Base-by-base conservation (phyloP, 1,140 invertebrate species). In the Cherax quadricarinatus region DNA sequence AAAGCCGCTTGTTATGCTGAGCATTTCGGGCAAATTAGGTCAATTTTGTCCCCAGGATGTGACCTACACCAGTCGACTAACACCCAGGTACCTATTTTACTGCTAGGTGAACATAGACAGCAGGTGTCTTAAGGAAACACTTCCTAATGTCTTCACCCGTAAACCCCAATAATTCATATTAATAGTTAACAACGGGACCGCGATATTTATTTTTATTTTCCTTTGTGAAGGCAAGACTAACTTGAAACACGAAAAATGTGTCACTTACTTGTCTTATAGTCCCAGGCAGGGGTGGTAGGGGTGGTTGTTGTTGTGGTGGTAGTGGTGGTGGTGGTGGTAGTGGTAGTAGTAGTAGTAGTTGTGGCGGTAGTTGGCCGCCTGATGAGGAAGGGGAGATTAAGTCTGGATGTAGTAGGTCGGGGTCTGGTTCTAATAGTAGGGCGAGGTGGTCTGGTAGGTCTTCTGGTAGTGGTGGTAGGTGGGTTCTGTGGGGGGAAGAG, bases 251-350 rank as follows among this genome's bases (percentile, higher is more conserved):
- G 92, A 41, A 41, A 0, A 41, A 41, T 41, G 30, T 41, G 30
- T 41, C 30, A 96, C 96, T 96, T 96, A 97, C 97, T 96, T 95
- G 96, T 96, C 95, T 96, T 96, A 91, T 96, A 97, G 89, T 96
- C 96, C 49, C 94, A 94, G 18, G 78, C 81, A 30, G 14, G 81
- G 5, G 89, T 92, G 18, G 88, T 89, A 16, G 88, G 81, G 1
- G 79, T 87, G 4, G 80, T 93, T 6, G 80, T 91, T 41, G 30
- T 41, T 0, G 30, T 41, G n/a, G 88, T 86, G 0, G 79, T 87
- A 3, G 80, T 93, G 5, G 80, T 91, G 21, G 81, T 66, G 21
- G 90, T 88, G 0, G 88, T 87, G 2, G 88, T 93, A 1, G 94
- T 92, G 0, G 84, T 93, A 0, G 78, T 80, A 24, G 41, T 80